Conservation (phyloP, 2,797 vertebrate genomes). For the Dicrostonyx torquatus region DNA sequence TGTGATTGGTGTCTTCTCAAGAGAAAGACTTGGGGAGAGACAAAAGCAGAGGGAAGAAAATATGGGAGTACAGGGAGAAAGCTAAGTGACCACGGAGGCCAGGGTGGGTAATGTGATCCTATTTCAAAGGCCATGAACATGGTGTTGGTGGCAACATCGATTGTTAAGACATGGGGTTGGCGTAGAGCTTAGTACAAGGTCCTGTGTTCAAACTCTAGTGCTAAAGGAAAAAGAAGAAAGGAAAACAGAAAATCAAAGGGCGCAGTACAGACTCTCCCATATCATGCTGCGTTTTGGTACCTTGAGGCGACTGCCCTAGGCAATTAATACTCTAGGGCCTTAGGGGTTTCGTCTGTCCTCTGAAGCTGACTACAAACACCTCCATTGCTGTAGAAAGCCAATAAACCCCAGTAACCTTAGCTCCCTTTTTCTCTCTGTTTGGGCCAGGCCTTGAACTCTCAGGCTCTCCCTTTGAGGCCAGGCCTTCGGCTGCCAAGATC, state of each 20-base stretch:
- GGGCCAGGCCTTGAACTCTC: slow-evolving; percentile 19
- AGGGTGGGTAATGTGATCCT: neutral
- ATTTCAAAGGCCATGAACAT: neutral
- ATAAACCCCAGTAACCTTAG: neutral
- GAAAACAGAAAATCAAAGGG: neutral
- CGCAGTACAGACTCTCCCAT: neutral
- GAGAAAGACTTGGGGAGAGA: neutral
- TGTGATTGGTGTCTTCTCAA: neutral
- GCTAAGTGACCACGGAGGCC: neutral
- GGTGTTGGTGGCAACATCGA: accelerated
- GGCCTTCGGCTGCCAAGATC: slow-evolving; percentile 60
- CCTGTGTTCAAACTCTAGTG: neutral
- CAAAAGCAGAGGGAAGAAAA: neutral
- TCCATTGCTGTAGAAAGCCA: accelerated
- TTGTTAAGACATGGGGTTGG: neutral
- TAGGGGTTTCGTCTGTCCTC: neutral
- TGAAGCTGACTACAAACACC: neutral
- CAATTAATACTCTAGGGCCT: neutral
- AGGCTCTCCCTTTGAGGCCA: slow-evolving; percentile 39
- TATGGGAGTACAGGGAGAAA: neutral
- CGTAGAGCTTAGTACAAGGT: neutral
- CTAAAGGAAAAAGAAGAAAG: neutral
- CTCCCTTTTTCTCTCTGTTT: slow-evolving; percentile 20
- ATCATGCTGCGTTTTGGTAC: neutral
- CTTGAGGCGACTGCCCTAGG: neutral